These are phyloP conservation scores for Aspidiotus destructor DNA, from an alignment of 2,888 invertebrate species.

Conservation along the genomic window DNA sequence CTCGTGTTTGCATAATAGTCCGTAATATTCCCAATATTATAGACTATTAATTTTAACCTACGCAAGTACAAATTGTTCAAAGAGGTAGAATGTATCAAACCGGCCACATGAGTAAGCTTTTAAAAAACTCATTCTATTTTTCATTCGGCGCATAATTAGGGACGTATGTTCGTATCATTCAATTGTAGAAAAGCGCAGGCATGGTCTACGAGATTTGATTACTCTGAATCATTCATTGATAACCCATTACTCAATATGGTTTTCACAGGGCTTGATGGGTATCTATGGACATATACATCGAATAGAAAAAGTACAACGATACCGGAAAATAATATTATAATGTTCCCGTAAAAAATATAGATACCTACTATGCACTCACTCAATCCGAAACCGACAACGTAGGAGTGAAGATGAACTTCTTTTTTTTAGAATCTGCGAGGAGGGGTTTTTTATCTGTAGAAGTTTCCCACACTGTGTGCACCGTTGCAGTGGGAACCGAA, in stretches of 20 bases:
- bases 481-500: slow-evolving; percentile 16
- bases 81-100: no score
- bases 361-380: no score
- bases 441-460: slow-evolving; percentile 1
- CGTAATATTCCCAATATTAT: no score
- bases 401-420: background rate
- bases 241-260: background rate
- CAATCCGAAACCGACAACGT: slow-evolving; percentile 3
- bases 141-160: slow-evolving; percentile 9
- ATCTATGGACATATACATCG: background rate
- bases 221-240: slow-evolving; percentile 7
- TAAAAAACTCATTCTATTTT: background rate
- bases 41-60: no score
- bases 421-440: slow-evolving; percentile 15
- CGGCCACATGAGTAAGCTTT: no score
- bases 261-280: background rate
- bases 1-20: no score
- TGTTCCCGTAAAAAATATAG: no score
- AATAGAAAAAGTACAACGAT: no score
- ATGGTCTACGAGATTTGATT: background rate
- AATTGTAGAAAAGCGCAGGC: background rate
- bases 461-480: slow-evolving; percentile 9
- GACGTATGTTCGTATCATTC: background rate
- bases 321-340: no score
- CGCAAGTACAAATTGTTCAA: no score